phyloP scores from a whole-genome alignment of 2,113 vertebrate genomes.

The Prunella fulvescens region DNA sequence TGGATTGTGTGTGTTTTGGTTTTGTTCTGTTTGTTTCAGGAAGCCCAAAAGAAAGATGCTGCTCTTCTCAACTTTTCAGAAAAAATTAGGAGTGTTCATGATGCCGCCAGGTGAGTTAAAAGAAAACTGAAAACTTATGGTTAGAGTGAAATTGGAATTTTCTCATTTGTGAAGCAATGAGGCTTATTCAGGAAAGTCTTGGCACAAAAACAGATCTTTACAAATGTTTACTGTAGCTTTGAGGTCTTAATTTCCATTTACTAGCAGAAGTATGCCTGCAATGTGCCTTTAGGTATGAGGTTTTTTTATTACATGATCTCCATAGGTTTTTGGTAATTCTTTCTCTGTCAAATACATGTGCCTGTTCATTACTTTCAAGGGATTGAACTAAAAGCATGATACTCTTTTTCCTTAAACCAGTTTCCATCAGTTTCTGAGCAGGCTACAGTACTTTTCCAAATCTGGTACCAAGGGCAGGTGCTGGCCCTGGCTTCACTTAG shows the following conservation, averaged over 20 bases:
- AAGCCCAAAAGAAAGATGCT: conserved; percentile 94
- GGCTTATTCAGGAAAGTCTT: background rate
- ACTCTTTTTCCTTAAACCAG: background rate
- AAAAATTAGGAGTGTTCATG: conserved; percentile 86
- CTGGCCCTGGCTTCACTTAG: background rate
- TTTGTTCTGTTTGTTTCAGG: conserved; percentile 77
- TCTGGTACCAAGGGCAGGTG: background rate
- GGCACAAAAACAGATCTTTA: conserved; percentile 7
- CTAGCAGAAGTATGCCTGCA: conserved; percentile 22
- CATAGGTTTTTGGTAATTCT: background rate
- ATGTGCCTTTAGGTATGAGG: conserved; percentile 25
- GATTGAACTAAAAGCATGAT: background rate
- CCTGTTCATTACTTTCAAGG: background rate
- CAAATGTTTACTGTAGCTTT: conserved; percentile 35
- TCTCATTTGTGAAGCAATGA: background rate
- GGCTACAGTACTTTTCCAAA: background rate
- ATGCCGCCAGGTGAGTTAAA: conserved; percentile 84
- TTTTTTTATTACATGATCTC: background rate
- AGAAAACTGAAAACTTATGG: background rate
- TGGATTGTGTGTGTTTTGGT: conserved; percentile 47
- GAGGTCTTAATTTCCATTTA: conserved; percentile 40
- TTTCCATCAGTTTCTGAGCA: background rate
- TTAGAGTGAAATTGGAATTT: background rate
- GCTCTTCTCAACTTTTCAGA: conserved; percentile 88
- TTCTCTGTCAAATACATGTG: background rate